phyloP scores from a whole-genome alignment of 1,140 invertebrate species.

The Philaenus spumarius region DNA sequence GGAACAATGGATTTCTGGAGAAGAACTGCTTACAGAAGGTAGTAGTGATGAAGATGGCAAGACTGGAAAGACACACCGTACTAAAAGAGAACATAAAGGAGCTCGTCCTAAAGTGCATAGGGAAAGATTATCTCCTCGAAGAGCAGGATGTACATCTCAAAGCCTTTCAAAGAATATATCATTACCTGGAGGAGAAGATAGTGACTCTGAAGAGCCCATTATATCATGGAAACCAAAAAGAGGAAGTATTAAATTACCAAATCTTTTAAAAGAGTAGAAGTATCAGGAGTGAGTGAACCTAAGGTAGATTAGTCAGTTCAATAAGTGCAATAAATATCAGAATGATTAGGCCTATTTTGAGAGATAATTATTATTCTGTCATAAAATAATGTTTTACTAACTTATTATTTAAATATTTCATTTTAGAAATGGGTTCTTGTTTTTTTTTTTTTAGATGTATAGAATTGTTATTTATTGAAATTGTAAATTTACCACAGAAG shows the following conservation, averaged over 20 bases:
- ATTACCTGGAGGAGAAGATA: background rate
- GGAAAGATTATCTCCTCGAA: background rate
- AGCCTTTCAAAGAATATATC: background rate
- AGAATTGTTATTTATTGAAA: too few relatives aligned
- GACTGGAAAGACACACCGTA: background rate
- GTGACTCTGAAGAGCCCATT: conserved; percentile 7
- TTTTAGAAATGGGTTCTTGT: too few relatives aligned
- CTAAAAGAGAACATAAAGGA: conserved; percentile 13
- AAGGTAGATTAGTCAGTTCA: too few relatives aligned
- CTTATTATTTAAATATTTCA: too few relatives aligned
- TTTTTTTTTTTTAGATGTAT: too few relatives aligned
- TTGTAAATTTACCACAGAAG: too few relatives aligned
- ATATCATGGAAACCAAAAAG: conserved; percentile 31
- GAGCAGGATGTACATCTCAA: background rate
- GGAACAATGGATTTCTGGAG: conserved; percentile 32
- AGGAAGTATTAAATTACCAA: conserved; percentile 30
- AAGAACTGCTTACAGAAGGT: conserved; percentile 30
- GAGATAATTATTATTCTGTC: too few relatives aligned
- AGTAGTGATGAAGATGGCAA: conserved; percentile 28
- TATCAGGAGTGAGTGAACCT: background rate
- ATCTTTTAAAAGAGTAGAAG: conserved; percentile 6
- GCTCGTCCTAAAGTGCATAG: background rate
- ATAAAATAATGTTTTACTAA: too few relatives aligned
- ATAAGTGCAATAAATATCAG: too few relatives aligned
- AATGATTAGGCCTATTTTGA: too few relatives aligned